Evolutionary conservation across 2,113 vertebrate species (phyloP).

Genomic region (Ascaphus truei): DNA sequence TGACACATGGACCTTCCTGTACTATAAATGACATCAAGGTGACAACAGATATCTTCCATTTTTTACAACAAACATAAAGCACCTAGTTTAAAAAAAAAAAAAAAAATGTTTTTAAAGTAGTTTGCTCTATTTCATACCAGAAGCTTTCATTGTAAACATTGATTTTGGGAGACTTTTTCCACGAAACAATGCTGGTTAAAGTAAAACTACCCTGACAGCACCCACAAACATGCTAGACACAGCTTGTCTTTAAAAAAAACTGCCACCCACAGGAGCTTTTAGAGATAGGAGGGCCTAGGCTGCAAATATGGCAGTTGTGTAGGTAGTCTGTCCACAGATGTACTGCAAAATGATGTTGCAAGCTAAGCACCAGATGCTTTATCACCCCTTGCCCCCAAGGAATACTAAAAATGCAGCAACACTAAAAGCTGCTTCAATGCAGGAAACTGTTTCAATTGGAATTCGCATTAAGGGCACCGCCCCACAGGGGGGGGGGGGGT

Average conservation of each 20-base stretch:
- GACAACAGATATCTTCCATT: too few relatives aligned
- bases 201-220: background rate
- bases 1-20: too few relatives aligned
- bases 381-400: background rate
- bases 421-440: background rate
- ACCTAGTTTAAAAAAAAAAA: too few relatives aligned
- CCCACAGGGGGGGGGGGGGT: background rate
- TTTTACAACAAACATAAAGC: too few relatives aligned
- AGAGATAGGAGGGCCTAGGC: background rate
- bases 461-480: too few relatives aligned
- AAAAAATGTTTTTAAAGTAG: too few relatives aligned
- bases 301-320: background rate
- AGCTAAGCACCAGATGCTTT: background rate
- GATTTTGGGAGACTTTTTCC: constrained; percentile 6
- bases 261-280: background rate
- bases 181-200: background rate
- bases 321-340: background rate
- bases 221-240: background rate
- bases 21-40: too few relatives aligned
- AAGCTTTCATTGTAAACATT: constrained; percentile 1
- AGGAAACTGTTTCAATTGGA: background rate
- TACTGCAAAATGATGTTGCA: background rate
- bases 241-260: background rate
- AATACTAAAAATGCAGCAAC: background rate
- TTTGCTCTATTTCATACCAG: background rate